A percentile compares a stretch with the other conserved stretches of the same genome.
These are phyloP conservation scores for Ormyrus pomaceus DNA, from an alignment of 2,888 invertebrate genomes.

Conservation along the genomic window DNA sequence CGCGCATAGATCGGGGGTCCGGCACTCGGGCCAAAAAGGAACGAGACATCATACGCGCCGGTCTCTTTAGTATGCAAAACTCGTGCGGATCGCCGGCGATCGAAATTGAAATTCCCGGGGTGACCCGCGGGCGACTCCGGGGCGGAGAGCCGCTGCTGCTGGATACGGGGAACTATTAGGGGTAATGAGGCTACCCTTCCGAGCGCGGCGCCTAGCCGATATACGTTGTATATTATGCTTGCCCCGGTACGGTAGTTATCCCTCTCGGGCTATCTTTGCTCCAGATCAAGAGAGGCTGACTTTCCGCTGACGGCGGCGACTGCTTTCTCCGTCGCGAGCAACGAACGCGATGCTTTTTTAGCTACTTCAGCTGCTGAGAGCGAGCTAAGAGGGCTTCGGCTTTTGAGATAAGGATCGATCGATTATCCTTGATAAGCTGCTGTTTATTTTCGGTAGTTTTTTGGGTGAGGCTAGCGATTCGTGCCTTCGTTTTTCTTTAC, in stretches of 20 bases:
- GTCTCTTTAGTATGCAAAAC: conserved; percentile 65
- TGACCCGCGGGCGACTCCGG: conserved; percentile 59
- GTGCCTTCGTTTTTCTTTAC: too few relatives aligned
- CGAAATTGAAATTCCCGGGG: conserved; percentile 68
- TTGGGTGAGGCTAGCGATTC: neutral
- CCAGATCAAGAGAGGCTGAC: too few relatives aligned
- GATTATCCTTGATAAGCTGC: neutral
- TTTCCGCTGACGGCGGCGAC: too few relatives aligned
- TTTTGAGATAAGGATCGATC: neutral
- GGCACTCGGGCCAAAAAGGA: neutral
- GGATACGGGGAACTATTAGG: conserved; percentile 69
- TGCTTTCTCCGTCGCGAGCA: neutral
- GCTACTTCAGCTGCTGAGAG: neutral
- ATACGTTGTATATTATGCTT: neutral
- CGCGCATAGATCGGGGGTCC: neutral
- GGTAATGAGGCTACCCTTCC: conserved; percentile 64
- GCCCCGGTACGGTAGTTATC: conserved; percentile 48
- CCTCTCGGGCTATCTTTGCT: conserved; percentile 42
- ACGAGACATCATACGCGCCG: neutral
- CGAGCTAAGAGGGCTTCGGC: neutral
- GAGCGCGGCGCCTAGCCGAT: conserved; percentile 37
- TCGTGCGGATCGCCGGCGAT: conserved; percentile 43
- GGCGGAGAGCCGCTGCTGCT: conserved; percentile 19
- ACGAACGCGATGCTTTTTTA: conserved; percentile 18
- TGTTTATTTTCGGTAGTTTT: neutral